Conservation (phyloP, 2,113 vertebrate species). For the Petrocephalus zakoni region DNA sequence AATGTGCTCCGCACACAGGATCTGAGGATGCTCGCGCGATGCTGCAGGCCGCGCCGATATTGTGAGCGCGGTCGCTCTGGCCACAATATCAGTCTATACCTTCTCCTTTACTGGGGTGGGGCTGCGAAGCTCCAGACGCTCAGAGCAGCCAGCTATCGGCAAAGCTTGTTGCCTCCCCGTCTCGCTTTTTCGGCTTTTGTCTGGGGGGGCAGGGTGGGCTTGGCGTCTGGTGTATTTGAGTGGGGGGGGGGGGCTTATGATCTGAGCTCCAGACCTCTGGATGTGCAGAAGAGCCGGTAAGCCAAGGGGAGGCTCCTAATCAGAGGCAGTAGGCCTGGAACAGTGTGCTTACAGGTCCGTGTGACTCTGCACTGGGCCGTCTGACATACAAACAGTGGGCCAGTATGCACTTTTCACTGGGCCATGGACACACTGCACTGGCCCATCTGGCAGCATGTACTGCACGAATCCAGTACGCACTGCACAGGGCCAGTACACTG, state of each 20-base stretch:
- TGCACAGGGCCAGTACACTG: neutral
- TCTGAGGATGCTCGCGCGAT: neutral
- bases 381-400: no score
- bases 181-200: neutral
- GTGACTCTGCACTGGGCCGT: neutral
- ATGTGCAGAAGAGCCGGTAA: conserved; percentile 3
- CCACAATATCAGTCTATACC: neutral
- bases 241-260: neutral
- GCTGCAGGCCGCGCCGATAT: neutral
- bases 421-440: neutral
- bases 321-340: neutral
- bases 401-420: no score
- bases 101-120: neutral
- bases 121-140: neutral
- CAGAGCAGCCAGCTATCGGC: neutral
- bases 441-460: neutral
- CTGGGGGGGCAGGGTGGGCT: neutral
- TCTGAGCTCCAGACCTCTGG: neutral
- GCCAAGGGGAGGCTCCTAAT: neutral
- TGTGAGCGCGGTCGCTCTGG: neutral
- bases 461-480: neutral
- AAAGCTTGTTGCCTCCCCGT: neutral
- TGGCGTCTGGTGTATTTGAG: neutral
- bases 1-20: neutral
- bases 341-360: neutral